Base-by-base conservation (phyloP, 1,140 invertebrate genomes). In the Rhyzopertha dominica region DNA sequence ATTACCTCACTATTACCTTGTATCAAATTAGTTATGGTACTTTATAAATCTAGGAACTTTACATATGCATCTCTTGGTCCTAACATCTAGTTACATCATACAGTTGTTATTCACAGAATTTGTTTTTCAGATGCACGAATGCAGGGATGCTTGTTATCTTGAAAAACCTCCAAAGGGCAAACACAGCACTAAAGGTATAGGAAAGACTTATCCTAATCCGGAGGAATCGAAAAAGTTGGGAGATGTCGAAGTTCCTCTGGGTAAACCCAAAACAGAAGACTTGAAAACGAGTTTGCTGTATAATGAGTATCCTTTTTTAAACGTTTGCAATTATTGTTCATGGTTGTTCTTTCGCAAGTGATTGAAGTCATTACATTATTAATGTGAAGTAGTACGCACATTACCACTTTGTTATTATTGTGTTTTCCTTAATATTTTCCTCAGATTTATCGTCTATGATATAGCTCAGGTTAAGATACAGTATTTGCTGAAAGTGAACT, bases 391-490 rank as follows among this genome's bases (percentile, higher is more conserved):
- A 7, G 20, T 26, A 7, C 42, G 19, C 13, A 24, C 24, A n/a
- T 31, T 14, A 32, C 32, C 1, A 34, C 25, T 31, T 20, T 10
- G 12, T 39, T 10, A 22, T 12, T 13, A 10, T 18, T 19, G 9
- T 14, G 31, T 28, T 57, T 74, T 74, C 69, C 69, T 71, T 76
- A 69, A 75, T 50, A 36, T 26, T 46, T 41, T 44, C 50, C 49
- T 56, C 69, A 82, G 80, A 73, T 91, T 82, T 60, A 91, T 95
- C 61, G 89, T 95, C 1, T 95, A 95, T 58, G 90, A 95, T 68
- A 78, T 88, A 20, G 85, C 86, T 19, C 92, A 95, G 68, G 84
- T 93, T 1, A 86, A 90, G 55, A 74, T 85, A 9, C 78, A 85
- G 55, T 94, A 92, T 62, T 67, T 93, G 40, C 51, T 92, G 22